Evolutionary conservation across 2,113 vertebrate genomes (phyloP), one percentile per base, ranked within the genome.

Genomic region (Cyprinodon brontotheroides): DNA sequence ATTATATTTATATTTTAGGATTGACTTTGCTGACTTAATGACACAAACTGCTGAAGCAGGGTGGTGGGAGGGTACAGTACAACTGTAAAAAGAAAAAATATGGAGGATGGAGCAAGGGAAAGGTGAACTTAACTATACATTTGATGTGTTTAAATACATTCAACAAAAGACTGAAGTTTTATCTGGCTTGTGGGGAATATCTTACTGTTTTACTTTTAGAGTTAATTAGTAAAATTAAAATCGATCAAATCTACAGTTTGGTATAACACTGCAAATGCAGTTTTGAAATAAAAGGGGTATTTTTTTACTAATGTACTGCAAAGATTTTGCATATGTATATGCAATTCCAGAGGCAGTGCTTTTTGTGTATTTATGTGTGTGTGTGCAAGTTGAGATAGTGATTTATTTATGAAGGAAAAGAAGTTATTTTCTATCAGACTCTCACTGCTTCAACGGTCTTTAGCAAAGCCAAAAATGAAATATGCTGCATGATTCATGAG

Each of bases 371-470:
- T 17, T 67, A 29, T 61, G 70, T 41, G 41, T 39, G 9, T 70
- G 64, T 75, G 67, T 77, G 50, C 53, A 59, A 38, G 63, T 80
- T 80, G 48, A 70, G 36, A 75, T 61, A 12, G 12, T 86, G 66
- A 85, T 80, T 87, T 80, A 87, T 85, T 83, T 74, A 87, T 89
- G 70, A 81, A 74, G 63, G 50, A 37, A 68, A 78, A 82, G n/a
- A 68, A 68, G 61, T 57, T 45, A 63, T 69, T 76, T 80, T 78
- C 60, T 71, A 39, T 81, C 75, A 60, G 69, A 59, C 68, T 48
- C 62, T 67, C 57, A 14, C 76, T 78, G 50, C 63, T 72, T 70
- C 61, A 76, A 63, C 20, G 48, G 45, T 43, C n/a, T 75, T 68
- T 14, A 73, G 64, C 53, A 59, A 70, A 64, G 48, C 37, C 69